These are phyloP conservation scores for Crypturellus tataupa DNA, from an alignment of 2,797 vertebrate genomes.

Conservation along the genomic window DNA sequence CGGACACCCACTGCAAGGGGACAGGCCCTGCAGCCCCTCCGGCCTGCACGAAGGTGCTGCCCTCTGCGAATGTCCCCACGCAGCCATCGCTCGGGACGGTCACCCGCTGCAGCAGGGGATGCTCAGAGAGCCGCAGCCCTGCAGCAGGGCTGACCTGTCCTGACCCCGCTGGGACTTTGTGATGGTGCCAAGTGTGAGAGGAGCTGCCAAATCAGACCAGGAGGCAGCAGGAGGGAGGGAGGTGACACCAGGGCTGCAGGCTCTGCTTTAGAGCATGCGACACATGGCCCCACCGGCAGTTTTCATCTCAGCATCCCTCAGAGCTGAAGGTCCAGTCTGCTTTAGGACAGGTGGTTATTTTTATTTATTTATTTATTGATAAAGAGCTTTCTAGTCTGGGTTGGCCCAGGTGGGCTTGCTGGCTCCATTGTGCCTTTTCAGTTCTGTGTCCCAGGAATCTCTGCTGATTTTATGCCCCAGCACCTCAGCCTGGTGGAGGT, in stretches of 20 bases:
- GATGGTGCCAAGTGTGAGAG: not conserved
- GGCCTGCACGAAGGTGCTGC: not conserved
- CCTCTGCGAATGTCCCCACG: not conserved
- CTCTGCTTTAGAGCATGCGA: not conserved
- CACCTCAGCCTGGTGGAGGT: not conserved
- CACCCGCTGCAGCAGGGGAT: not conserved
- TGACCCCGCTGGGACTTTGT: rapidly evolving
- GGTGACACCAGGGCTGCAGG: not conserved
- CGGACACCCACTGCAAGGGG: not conserved
- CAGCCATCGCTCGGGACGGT: rapidly evolving
- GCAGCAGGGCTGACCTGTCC: not conserved
- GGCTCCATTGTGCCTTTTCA: no score
- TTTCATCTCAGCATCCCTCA: rapidly evolving
- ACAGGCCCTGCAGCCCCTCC: not conserved
- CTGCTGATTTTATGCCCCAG: not conserved
- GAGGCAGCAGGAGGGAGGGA: not conserved
- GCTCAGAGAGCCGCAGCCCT: not conserved
- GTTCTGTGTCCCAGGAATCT: no score
- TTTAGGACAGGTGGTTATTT: not conserved
- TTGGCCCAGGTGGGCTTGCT: not conserved
- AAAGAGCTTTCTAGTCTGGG: not conserved
- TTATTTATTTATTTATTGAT: not conserved
- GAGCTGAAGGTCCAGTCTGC: not conserved
- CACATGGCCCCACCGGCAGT: rapidly evolving
- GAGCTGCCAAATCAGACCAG: not conserved